Percentiles rank a stretch among this genome's conserved stretches.
phyloP scores from a whole-genome alignment of 2,113 vertebrate genomes.

The Rynchops niger region DNA sequence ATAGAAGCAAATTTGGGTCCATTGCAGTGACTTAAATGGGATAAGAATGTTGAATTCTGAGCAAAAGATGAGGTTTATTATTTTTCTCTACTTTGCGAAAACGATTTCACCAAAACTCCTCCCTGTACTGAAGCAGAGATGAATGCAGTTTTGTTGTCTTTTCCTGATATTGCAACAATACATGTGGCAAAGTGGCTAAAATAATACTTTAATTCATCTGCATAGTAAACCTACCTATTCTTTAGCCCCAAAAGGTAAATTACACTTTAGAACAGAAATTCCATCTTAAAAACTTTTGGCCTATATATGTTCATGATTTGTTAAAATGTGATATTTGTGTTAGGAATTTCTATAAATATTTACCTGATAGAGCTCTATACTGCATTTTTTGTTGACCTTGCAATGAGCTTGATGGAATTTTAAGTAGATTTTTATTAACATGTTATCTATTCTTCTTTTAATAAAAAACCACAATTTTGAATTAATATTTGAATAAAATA shows the following conservation, averaged over 20 bases:
- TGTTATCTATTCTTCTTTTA: background rate
- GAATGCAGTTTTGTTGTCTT: background rate
- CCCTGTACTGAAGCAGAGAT: background rate
- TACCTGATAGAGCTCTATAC: background rate
- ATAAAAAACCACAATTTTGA: background rate
- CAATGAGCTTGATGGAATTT: background rate
- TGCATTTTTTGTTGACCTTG: background rate
- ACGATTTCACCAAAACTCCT: background rate
- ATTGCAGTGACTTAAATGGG: background rate
- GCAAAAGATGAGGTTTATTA: background rate
- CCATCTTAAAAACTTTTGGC: background rate
- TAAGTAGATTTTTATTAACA: background rate
- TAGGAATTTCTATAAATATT: background rate
- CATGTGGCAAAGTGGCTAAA: background rate
- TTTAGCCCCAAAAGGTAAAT: background rate
- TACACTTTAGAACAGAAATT: background rate
- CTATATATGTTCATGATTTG: background rate
- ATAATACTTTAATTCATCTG: background rate
- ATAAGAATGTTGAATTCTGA: background rate
- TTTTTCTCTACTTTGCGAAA: background rate
- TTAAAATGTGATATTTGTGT: background rate
- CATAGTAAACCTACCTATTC: background rate
- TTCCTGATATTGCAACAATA: background rate
- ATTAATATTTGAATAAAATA: background rate
- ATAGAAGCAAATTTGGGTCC: background rate